Percentiles rank a stretch among this genome's conserved stretches.
These are phyloP conservation scores for mouse (Mus musculus) DNA, from an alignment of 2,113 vertebrate genomes.

Conservation along the genomic window GRCm39 chrX:110322001-110322500, in stretches of 20 bases:
- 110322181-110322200: conserved; percentile 6
- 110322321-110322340: background rate
- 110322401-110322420: conserved; percentile 99
- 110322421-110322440: conserved; percentile 98
- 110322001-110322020: background rate
- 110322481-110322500: conserved; percentile 33
- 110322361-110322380: background rate
- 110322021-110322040: background rate
- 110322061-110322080: conserved; percentile 13
- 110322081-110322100: conserved; percentile 26
- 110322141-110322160: background rate
- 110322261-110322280: background rate
- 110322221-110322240: conserved; percentile 25
- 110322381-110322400: conserved; percentile 85
- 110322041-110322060: background rate
- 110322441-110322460: conserved; percentile 98
- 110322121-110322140: conserved; percentile 11
- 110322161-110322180: background rate
- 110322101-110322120: conserved; percentile 35
- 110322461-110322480: conserved; percentile 85
- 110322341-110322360: conserved; percentile 21
- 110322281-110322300: background rate
- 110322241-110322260: background rate
- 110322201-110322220: conserved; percentile 30
- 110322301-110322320: conserved; percentile 34